A percentile compares a stretch with the other conserved stretches of the same genome.
Evolutionary conservation across 1,140 invertebrate genomes (phyloP).

Genomic region (Drosophila trapezifrons): DNA sequence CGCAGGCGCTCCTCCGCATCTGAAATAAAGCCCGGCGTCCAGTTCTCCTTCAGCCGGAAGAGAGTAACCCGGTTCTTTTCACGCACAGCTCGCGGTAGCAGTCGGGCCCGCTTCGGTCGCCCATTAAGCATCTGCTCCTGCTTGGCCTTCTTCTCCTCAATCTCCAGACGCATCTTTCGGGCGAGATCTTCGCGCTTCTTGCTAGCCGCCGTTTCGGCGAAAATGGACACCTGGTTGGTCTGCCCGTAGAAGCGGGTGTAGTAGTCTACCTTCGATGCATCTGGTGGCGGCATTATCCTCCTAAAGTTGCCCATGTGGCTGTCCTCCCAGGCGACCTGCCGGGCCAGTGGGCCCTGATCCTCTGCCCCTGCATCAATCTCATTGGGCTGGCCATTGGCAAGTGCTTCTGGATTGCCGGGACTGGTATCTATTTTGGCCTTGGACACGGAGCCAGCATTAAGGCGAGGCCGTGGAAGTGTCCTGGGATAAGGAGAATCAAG

Average conservation of each 20-base stretch:
- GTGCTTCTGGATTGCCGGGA: background rate
- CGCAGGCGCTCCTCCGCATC: constrained; percentile 78
- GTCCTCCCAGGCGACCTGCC: constrained; percentile 91
- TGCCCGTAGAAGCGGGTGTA: constrained; percentile 86
- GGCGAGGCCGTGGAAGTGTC: constrained; percentile 23
- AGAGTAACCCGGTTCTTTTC: constrained; percentile 62
- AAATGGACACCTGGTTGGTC: constrained; percentile 88
- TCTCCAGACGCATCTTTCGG: constrained; percentile 71
- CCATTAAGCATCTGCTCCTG: constrained; percentile 59
- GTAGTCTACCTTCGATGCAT: constrained; percentile 53
- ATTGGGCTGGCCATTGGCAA: background rate
- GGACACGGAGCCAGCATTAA: background rate
- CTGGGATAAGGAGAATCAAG: background rate
- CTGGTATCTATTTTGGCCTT: constrained; percentile 23
- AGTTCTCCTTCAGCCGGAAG: constrained; percentile 61
- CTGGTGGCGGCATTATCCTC: constrained; percentile 75
- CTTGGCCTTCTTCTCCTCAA: constrained; percentile 73
- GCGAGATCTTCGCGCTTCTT: constrained; percentile 80
- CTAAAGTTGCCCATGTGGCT: constrained; percentile 90
- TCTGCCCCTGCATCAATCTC: background rate
- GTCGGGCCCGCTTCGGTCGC: constrained; percentile 27
- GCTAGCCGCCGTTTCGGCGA: constrained; percentile 89
- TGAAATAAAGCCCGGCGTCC: constrained; percentile 76
- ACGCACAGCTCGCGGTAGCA: constrained; percentile 52
- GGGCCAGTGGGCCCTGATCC: constrained; percentile 84